Conservation (phyloP, 2,797 vertebrate genomes). For the Artibeus lituratus region DNA sequence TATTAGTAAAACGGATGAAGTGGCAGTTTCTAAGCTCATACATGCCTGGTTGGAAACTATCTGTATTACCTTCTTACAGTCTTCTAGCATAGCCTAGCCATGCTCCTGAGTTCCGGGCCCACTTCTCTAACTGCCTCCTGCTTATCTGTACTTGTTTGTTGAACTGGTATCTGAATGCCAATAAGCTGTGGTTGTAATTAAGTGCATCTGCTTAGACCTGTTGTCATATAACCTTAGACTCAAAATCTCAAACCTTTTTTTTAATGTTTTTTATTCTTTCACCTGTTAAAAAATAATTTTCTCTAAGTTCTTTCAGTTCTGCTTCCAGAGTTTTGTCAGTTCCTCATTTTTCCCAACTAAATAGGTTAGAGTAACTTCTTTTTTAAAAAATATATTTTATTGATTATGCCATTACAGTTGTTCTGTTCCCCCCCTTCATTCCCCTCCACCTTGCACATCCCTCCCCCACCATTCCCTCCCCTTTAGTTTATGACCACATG, state of each 20-base stretch:
- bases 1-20: not conserved
- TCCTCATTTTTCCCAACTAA: not conserved
- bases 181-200: not conserved
- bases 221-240: not conserved
- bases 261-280: not conserved
- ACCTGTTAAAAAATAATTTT: not conserved
- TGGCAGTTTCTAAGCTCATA: not conserved
- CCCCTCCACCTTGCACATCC: no score
- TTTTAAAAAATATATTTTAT: no score
- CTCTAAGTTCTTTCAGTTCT: not conserved
- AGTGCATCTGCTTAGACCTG: not conserved
- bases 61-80: not conserved
- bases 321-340: not conserved
- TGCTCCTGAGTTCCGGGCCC: not conserved
- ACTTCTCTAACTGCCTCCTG: not conserved
- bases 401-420: no score
- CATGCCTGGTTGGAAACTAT: not conserved
- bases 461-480: no score
- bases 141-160: not conserved
- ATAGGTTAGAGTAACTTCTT: not conserved
- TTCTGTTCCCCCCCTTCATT: no score
- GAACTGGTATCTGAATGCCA: not conserved
- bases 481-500: no score
- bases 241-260: not conserved
- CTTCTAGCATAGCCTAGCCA: not conserved